Evolutionary conservation across 30 jellyfish, hydroid and myxozoan genomes (phyloP), one percentile per base, ranked within the genome.

Genomic region (Catostylus mosaicus): DNA sequence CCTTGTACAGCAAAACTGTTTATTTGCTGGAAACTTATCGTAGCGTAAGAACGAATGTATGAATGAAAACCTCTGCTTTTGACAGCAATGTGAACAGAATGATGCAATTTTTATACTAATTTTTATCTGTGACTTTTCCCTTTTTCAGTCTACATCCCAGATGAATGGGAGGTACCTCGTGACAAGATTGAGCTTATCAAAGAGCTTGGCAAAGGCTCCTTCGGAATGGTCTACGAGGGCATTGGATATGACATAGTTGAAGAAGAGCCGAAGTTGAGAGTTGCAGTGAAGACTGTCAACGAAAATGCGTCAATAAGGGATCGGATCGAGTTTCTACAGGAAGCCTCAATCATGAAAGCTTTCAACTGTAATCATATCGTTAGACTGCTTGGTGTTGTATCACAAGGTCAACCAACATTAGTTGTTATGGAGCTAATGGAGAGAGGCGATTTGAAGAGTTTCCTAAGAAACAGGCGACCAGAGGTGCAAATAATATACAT

Each of bases 351-450:
- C 11, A 94, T 94, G 99, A 94, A 94, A 40, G 99, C 97, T 30
- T 94, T 94, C 82, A 76, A 88, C 69, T 82, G 97, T 48, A 76
- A 94, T 73, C 99, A 94, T 73, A 96, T 94, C 24, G 99, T 94
- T 11, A 47, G 95, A 27, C 79, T 94, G 74, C 85, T 93, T 27
- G 97, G 97, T 38, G 97, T 94, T 34, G 99, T 94, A 20, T 94
- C 99, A 3, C 96, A 87, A 56, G 99, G 97, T 3, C 99, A 94
- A 54, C 99, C 99, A 16, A 88, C 99, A 1, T 73, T 94, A 51
- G 99, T 94, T 72, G 96, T 94, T 70, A 94, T 94, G 99, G 99
- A 94, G 71, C 81, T 94, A 60, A 94, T 94, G 99, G 99, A 79
- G 45, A 84, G 95, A 48, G 99, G 99, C 29, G 99, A 94, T 52